Evolutionary conservation across 2,888 invertebrate genomes (phyloP).

Genomic region (Monoplex corrugatus): DNA sequence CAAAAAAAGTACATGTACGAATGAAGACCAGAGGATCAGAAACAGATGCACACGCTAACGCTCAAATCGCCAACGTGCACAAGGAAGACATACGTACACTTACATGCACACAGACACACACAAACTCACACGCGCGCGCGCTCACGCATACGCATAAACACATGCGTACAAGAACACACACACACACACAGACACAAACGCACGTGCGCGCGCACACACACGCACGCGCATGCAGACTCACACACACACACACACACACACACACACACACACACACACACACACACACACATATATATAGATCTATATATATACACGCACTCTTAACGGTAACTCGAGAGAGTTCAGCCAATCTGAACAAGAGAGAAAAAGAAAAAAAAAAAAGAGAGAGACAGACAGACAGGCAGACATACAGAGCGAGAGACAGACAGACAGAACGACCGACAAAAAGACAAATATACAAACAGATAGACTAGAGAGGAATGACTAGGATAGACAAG

Average conservation of each 20-base stretch:
- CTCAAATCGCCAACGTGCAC: too few relatives aligned
- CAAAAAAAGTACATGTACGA: too few relatives aligned
- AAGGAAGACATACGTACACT: neutral
- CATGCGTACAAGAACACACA: neutral
- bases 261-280: conserved; percentile 25
- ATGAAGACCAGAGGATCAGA: too few relatives aligned
- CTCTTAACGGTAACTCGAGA: too few relatives aligned
- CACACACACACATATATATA: neutral
- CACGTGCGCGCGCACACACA: conserved; percentile 8
- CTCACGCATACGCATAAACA: neutral
- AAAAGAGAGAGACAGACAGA: too few relatives aligned
- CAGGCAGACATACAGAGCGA: too few relatives aligned
- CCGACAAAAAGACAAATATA: too few relatives aligned
- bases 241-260: conserved; percentile 37
- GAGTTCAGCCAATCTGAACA: too few relatives aligned
- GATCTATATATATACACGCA: neutral
- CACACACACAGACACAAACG: conserved; percentile 7
- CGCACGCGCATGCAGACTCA: neutral
- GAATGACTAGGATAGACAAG: too few relatives aligned
- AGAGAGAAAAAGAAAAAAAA: too few relatives aligned
- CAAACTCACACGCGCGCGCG: neutral
- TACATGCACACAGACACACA: conserved; percentile 7
- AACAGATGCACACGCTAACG: neutral
- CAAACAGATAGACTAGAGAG: too few relatives aligned
- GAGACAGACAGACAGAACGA: too few relatives aligned